phyloP scores from a whole-genome alignment of 2,113 vertebrate species.

The Pseudopodoces humilis region DNA sequence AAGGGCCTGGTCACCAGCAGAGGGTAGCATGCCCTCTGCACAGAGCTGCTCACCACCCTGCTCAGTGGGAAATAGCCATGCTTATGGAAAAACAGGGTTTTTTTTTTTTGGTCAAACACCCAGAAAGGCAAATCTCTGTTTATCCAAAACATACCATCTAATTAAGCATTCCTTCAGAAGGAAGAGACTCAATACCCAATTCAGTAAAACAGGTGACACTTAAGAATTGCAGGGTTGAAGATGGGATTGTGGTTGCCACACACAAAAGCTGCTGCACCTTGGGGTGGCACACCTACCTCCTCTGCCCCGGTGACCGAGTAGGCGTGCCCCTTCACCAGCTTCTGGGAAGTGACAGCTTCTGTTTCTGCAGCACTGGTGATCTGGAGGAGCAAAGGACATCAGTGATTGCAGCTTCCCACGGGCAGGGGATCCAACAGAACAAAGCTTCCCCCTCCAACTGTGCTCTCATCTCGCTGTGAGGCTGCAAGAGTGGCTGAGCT shows the following conservation, averaged over 20 bases:
- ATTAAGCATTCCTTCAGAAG: not conserved
- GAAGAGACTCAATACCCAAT: not conserved
- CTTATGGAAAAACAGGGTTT: not conserved
- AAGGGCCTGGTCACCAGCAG: not conserved
- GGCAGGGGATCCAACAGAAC: not conserved
- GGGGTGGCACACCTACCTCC: slow-evolving; percentile 74
- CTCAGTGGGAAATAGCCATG: not conserved
- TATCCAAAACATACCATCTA: not conserved
- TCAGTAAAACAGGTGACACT: fast-evolving
- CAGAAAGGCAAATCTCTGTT: not conserved
- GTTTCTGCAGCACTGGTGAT: slow-evolving; percentile 90
- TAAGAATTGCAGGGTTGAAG: not conserved
- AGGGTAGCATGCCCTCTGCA: not conserved
- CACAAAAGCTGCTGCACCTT: not conserved
- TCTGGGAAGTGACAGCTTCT: slow-evolving; percentile 89
- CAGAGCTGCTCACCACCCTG: not conserved
- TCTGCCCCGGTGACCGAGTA: slow-evolving; percentile 91
- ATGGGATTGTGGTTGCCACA: not conserved
- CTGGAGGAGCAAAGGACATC: slow-evolving; percentile 54
- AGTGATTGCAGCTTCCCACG: fast-evolving
- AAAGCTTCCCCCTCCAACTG: not conserved
- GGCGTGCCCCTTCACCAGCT: slow-evolving; percentile 94
- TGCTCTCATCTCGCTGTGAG: not conserved
- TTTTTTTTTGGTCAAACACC: not conserved
- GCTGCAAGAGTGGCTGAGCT: not conserved